Evolutionary conservation across 1,140 invertebrate species (phyloP).

Genomic region (Anastrepha obliqua): DNA sequence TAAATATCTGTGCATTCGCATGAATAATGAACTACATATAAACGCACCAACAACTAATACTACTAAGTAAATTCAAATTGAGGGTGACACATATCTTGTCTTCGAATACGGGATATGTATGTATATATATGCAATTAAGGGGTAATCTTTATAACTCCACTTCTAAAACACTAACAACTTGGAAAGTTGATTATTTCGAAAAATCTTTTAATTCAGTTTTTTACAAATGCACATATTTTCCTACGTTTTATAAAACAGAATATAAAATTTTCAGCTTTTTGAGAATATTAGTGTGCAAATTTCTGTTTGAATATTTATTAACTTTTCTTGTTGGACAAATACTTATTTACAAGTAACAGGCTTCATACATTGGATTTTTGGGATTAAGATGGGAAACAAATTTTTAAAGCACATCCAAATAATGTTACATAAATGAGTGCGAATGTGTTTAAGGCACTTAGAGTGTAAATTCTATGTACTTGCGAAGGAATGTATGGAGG

Average conservation of each 20-base stretch:
- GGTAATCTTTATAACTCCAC: too few species aligned
- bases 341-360: background rate
- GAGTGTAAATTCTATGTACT: background rate
- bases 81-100: background rate
- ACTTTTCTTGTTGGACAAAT: background rate
- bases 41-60: slow-evolving; percentile 38
- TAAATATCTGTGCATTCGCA: background rate
- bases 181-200: background rate
- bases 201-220: background rate
- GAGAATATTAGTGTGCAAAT: slow-evolving; percentile 37
- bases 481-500: too few species aligned
- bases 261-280: slow-evolving; percentile 57
- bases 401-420: slow-evolving; percentile 2
- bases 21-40: background rate
- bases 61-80: slow-evolving; percentile 19
- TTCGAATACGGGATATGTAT: background rate
- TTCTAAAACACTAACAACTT: background rate
- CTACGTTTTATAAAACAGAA: background rate
- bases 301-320: background rate
- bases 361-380: background rate
- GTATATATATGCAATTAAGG: too few species aligned
- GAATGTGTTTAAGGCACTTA: slow-evolving; percentile 34
- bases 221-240: background rate
- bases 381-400: background rate
- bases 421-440: slow-evolving; percentile 1